Conservation (phyloP, 2,113 vertebrate genomes). For the Micromys minutus region DNA sequence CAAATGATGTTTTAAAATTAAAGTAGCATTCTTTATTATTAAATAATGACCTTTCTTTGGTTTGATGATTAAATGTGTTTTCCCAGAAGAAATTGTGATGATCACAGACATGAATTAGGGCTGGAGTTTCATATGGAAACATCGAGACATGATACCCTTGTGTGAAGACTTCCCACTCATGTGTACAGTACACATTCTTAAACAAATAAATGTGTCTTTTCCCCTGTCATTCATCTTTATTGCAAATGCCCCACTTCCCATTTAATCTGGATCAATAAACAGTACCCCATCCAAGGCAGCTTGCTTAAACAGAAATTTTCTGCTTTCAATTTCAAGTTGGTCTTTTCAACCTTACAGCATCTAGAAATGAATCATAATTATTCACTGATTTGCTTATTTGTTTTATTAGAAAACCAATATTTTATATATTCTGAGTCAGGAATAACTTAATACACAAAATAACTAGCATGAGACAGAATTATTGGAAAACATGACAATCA, state of each 20-base stretch:
- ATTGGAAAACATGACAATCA: neutral
- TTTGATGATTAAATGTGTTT: conserved; percentile 36
- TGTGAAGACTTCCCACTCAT: neutral
- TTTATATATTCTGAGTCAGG: neutral
- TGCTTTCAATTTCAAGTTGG: neutral
- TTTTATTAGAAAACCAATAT: conserved; percentile 1
- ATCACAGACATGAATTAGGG: neutral
- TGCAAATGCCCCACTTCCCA: neutral
- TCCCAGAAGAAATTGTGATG: neutral
- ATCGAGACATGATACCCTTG: neutral
- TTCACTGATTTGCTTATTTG: neutral
- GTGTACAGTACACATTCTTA: neutral
- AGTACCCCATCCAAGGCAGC: neutral
- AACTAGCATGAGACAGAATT: neutral
- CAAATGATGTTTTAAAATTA: neutral
- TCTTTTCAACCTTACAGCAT: neutral
- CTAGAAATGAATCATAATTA: neutral
- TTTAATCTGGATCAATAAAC: neutral
- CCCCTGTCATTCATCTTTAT: neutral
- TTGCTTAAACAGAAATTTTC: conserved; percentile 4
- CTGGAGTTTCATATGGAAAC: conserved; percentile 6
- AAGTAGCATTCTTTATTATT: neutral
- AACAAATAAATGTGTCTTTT: neutral
- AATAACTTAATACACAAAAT: neutral
- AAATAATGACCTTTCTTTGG: conserved; percentile 10